Evolutionary conservation across 1,140 invertebrate genomes (phyloP), one percentile per base, ranked within the genome.

Genomic region (Mya arenaria): DNA sequence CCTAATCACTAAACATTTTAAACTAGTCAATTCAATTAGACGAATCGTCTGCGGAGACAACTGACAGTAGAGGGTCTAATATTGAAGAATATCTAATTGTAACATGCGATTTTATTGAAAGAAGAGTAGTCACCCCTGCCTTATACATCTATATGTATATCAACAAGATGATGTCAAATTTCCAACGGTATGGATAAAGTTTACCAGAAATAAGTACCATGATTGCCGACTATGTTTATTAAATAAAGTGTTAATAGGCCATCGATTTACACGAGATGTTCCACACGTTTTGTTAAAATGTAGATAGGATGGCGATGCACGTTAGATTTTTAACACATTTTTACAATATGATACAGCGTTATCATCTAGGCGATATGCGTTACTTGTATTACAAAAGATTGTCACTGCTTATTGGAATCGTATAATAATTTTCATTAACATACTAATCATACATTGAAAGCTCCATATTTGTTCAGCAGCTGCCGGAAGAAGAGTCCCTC

Each of bases 381-480:
- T 48, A 48, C n/a, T 10, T 13, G 44, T n/a, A 48, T 13, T 48
- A 13, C 44, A n/a, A 48, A 48, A n/a, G n/a, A 10, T n/a, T 10
- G n/a, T 13, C n/a, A n/a, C 10, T 13, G 10, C 44, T 10, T 48
- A 10, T 10, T 13, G 10, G n/a, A 13, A n/a, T n/a, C n/a, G 44
- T 48, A 13, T n/a, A 48, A 13, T 10, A 10, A 48, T 71, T 10
- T 28, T 13, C 15, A 15, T 15, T 4, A 58, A 32, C 3, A 39
- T 34, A 71, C n/a, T 5, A n/a, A 81, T 39, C 80, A 84, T 80
- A 92, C 92, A 84, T 93, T 92, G 63, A 90, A 93, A 8, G 93
- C 92, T 19, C 89, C 82, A 4, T 63, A 71, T n/a, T 86, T 84
- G 69, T 90, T 87, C 5, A 66, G 19, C 25, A 86, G 89, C 66